phyloP scores from a whole-genome alignment of 2,113 vertebrate species.

The Neotoma lepida region DNA sequence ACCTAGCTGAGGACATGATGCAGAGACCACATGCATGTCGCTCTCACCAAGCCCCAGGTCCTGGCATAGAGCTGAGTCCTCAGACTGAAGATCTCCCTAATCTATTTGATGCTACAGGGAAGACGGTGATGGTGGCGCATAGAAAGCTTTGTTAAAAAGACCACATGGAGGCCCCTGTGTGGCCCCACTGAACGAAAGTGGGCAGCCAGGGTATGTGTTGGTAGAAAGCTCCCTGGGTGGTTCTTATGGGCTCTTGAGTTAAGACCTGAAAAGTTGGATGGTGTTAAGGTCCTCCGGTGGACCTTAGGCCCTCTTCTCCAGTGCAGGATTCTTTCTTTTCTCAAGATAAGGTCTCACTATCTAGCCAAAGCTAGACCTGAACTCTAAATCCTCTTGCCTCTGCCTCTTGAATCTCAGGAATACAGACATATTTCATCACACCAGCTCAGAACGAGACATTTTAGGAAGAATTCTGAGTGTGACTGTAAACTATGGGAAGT shows the following conservation, averaged over 20 bases:
- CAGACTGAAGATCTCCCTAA: neutral
- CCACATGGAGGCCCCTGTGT: neutral
- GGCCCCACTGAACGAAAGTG: neutral
- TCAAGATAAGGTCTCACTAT: neutral
- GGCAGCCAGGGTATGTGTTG: neutral
- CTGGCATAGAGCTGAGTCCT: neutral
- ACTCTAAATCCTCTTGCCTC: neutral
- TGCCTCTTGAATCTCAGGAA: neutral
- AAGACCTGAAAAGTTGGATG: neutral
- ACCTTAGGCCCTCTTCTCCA: neutral
- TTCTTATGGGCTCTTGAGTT: neutral
- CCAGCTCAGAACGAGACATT: neutral
- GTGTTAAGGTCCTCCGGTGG: neutral
- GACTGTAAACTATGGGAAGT: neutral
- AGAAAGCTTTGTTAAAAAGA: neutral
- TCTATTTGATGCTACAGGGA: neutral
- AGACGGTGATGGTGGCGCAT: neutral
- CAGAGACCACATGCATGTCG: neutral
- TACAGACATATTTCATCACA: neutral
- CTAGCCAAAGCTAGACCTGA: neutral
- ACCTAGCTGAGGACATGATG: neutral
- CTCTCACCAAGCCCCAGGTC: neutral
- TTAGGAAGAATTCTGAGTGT: neutral
- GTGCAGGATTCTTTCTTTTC: neutral
- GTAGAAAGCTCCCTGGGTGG: neutral